Base-by-base conservation (phyloP, 1,140 invertebrate genomes). In the Laupala kohalensis region DNA sequence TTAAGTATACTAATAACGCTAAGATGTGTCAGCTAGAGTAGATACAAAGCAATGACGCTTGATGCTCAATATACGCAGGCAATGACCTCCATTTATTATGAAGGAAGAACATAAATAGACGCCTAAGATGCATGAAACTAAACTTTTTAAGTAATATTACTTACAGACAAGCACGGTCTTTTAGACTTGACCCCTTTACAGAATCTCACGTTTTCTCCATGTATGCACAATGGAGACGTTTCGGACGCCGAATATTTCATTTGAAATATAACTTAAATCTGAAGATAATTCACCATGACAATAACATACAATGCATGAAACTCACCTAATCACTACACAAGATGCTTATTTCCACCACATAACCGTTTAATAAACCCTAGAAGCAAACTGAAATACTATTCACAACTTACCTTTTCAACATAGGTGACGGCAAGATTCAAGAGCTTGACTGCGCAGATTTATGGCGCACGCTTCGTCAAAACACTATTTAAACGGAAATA, bases 401-500 rank as follows among this genome's bases (percentile, higher is more conserved):
- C n/a, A 30, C 76, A 72, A 74, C 77, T 79, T 77, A 79, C 78
- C 76, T 78, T 78, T 79, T 79, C 77, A 78, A 80, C 79, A 80
- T 79, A 80, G 78, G 78, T 81, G 80, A 81, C 79, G 79, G 79
- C 76, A 75, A 78, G 77, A 79, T 79, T 79, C 79, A 73, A 78
- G 79, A 79, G 73, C 75, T 69, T 28, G 29, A 68, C 67, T 68
- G 67, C 67, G 67, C 67, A 68, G 28, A 23, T 68, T 19, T 53
- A 72, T 64, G 76, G 79, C 80, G 79, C 79, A 81, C 70, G 63
- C 72, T 71, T 71, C 74, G 67, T 69, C 78, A 78, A 77, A 77
- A 78, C 70, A 68, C 27, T n/a, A 30, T 37, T 29, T 29, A 68
- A 15, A n/a, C n/a, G n/a, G n/a, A n/a, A 68, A 29, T 23, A 12